Evolutionary conservation across 2,113 vertebrate species (phyloP).

Genomic region (Picathartes gymnocephalus): DNA sequence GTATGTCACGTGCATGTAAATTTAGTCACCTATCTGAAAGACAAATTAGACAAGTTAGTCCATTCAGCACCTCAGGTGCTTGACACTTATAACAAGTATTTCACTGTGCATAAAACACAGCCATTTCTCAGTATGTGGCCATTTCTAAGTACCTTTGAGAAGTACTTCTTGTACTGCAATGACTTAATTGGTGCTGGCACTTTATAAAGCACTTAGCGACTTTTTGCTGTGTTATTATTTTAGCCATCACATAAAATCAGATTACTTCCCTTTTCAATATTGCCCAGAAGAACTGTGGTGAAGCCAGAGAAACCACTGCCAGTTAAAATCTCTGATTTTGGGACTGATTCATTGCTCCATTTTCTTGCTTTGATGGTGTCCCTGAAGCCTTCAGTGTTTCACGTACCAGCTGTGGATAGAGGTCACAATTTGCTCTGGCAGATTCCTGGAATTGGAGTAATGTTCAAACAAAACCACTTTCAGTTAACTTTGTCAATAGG

Average conservation of each 20-base stretch:
- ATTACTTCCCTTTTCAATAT: background rate
- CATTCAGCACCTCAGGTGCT: background rate
- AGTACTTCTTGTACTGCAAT: background rate
- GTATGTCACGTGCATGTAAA: background rate
- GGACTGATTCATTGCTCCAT: background rate
- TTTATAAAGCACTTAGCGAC: constrained; percentile 39
- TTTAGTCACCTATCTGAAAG: background rate
- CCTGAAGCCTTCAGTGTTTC: background rate
- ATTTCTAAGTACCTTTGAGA: background rate
- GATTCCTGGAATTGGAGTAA: background rate
- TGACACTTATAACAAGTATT: background rate
- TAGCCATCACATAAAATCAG: background rate
- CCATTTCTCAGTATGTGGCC: background rate
- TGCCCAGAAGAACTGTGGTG: background rate
- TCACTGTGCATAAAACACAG: background rate
- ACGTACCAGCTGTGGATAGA: background rate
- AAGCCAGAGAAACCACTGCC: background rate
- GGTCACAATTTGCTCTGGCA: background rate
- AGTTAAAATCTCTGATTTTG: background rate
- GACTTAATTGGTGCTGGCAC: background rate
- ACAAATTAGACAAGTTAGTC: background rate
- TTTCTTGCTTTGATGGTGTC: background rate
- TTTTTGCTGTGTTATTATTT: background rate
- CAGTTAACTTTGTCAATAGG: background rate
- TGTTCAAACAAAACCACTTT: background rate